Conservation (phyloP, 2,797 vertebrate species). For the Catamblyrhynchus diadema region DNA sequence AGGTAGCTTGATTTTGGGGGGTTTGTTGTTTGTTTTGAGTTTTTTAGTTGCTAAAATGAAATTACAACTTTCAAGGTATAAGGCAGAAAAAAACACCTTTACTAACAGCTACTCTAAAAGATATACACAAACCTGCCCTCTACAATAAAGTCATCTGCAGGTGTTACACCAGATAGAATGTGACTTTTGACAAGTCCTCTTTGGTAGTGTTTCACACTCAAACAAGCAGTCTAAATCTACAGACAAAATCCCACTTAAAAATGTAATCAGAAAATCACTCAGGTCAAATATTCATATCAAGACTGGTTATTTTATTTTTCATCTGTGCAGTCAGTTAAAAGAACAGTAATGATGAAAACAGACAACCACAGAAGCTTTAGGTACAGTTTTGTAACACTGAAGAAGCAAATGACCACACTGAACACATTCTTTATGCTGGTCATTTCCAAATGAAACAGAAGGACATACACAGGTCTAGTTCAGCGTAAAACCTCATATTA, state of each 20-base stretch:
- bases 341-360: slow-evolving; percentile 53
- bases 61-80: not conserved
- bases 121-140: not conserved
- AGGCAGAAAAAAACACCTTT: not conserved
- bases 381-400: slow-evolving; percentile 37
- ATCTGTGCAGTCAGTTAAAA: slow-evolving; percentile 55
- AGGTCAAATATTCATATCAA: not conserved
- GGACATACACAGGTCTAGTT: slow-evolving; percentile 14
- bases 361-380: slow-evolving; percentile 61
- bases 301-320: slow-evolving; percentile 64
- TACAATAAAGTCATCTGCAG: not conserved
- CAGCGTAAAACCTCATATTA: slow-evolving; percentile 21
- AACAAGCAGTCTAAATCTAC: not conserved
- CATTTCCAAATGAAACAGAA: slow-evolving; percentile 5
- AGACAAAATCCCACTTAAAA: not conserved
- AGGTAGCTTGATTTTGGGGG: not conserved
- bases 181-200: not conserved
- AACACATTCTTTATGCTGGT: not conserved
- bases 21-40: not conserved
- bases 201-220: not conserved
- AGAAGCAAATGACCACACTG: not conserved
- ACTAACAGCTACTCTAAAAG: not conserved
- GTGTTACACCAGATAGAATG: not conserved
- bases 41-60: not conserved
- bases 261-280: not conserved